Base-by-base conservation (phyloP, 2,888 invertebrate genomes). In the Colletes collaris region DNA sequence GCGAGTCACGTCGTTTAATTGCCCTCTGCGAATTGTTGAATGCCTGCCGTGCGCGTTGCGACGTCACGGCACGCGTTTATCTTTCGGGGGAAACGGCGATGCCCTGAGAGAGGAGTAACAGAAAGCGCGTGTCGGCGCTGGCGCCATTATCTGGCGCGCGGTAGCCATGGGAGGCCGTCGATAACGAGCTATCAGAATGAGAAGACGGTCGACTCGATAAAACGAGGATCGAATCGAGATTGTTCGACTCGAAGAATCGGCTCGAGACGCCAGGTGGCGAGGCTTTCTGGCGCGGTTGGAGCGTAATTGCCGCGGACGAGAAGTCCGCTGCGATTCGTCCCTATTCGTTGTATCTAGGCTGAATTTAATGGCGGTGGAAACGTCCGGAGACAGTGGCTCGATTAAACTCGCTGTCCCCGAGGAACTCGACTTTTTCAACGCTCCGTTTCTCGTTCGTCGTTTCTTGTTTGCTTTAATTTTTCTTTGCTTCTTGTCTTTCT, bases 1-100 rank as follows among this genome's bases (percentile, higher is more conserved):
- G 88, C 88, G 86, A 90, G 92, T 92, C 92, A 92, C 91, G 89
- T 90, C 87, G 76, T 88, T 92, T 92, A 92, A 92, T 92, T 92
- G 92, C 90, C 87, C 88, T 46, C 87, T 65, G 81, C 82, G 79
- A 87, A 81, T 81, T 64, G 74, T 82, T 83, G 77, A 82, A 87
- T 80, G 75, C 75, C 76, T 71, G 35, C 70, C 73, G 78, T 73
- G 63, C 68, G 66, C 55, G 49, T 56, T 55, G 79, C 63, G 81
- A 69, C 73, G 63, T 75, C 75, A 68, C 67, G 66, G 63, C 63
- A 70, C 63, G 79, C 86, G 86, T 83, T 83, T 83, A 87, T 84
- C 87, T 86, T 87, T 87, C 70, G 85, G 85, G 76, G 82, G 79
- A 87, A 76, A 81, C 77, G 69, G 27, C 74, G 70, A 44, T 82